These are phyloP conservation scores for Shinisaurus crocodilurus DNA, from an alignment of 2,113 vertebrate genomes.

Conservation along the genomic window DNA sequence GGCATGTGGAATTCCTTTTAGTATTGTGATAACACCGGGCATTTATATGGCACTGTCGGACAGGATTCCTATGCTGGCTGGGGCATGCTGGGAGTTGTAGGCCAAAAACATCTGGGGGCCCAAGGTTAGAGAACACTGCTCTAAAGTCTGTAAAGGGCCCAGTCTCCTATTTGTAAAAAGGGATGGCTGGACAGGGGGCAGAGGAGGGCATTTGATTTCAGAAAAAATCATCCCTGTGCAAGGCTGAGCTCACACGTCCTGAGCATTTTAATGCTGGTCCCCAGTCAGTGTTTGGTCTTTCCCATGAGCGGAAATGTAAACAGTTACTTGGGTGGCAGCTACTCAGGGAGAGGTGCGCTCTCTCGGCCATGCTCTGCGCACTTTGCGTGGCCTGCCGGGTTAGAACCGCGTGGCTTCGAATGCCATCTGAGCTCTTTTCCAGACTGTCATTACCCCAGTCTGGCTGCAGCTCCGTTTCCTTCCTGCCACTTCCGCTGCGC, in stretches of 20 bases:
- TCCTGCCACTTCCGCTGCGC: fast-evolving
- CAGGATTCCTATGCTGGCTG: too few relatives aligned
- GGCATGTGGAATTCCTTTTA: too few relatives aligned
- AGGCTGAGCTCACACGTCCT: not conserved
- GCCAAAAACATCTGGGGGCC: too few relatives aligned
- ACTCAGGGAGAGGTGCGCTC: not conserved
- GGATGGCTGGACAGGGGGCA: too few relatives aligned
- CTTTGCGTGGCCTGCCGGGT: constrained; percentile 33
- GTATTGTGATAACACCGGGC: too few relatives aligned
- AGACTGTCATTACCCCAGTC: constrained; percentile 9
- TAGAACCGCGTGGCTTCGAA: constrained; percentile 11
- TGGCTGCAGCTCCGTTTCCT: fast-evolving
- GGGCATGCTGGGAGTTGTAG: too few relatives aligned
- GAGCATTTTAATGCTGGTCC: not conserved
- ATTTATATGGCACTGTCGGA: too few relatives aligned
- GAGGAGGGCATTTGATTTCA: too few relatives aligned
- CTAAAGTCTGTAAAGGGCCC: too few relatives aligned
- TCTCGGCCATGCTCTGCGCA: constrained; percentile 37
- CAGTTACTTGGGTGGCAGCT: not conserved
- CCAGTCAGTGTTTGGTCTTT: not conserved
- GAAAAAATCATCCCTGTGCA: too few relatives aligned
- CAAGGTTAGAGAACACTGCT: too few relatives aligned
- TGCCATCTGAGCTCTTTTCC: constrained; percentile 21
- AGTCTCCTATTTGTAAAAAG: too few relatives aligned
- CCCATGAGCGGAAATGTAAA: not conserved